These are phyloP conservation scores for Spodoptera picta DNA, from an alignment of 2,888 invertebrate genomes.

Conservation along the genomic window DNA sequence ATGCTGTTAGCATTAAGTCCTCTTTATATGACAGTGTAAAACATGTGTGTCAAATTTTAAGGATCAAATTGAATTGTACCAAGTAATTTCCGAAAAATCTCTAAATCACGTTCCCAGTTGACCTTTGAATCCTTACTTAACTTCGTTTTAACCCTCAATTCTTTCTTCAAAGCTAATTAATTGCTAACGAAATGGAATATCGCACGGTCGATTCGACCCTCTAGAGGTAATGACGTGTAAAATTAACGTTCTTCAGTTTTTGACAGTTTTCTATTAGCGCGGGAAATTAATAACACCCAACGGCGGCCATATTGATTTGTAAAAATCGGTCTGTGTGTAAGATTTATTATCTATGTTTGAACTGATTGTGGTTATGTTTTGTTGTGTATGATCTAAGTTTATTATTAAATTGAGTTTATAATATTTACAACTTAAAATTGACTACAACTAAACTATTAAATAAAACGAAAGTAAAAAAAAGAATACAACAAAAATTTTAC, in stretches of 20 bases:
- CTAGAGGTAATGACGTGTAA: conserved; percentile 56
- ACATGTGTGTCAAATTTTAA: too few species aligned
- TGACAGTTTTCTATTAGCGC: conserved; percentile 61
- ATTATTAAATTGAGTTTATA: too few species aligned
- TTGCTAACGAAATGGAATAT: conserved; percentile 55
- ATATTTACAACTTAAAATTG: too few species aligned
- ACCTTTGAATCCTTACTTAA: conserved; percentile 46
- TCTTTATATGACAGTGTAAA: too few species aligned
- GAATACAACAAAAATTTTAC: too few species aligned
- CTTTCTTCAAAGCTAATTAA: conserved; percentile 56
- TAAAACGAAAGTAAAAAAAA: too few species aligned
- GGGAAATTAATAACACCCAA: conserved; percentile 53
- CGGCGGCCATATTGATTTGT: conserved; percentile 32
- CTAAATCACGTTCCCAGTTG: conserved; percentile 29
- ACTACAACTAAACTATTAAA: too few species aligned
- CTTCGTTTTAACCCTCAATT: conserved; percentile 52
- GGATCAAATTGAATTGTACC: neutral
- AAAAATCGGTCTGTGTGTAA: conserved; percentile 21
- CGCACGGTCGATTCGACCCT: conserved; percentile 49
- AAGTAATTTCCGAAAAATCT: conserved; percentile 11
- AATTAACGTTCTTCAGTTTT: conserved; percentile 59
- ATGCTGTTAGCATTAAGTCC: too few species aligned
- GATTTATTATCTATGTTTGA: conserved; percentile 18
- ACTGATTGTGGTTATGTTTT: neutral
- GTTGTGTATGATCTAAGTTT: neutral